Evolutionary conservation across 2,797 vertebrate species (phyloP).

Genomic region (Lindbergichthys nudifrons): DNA sequence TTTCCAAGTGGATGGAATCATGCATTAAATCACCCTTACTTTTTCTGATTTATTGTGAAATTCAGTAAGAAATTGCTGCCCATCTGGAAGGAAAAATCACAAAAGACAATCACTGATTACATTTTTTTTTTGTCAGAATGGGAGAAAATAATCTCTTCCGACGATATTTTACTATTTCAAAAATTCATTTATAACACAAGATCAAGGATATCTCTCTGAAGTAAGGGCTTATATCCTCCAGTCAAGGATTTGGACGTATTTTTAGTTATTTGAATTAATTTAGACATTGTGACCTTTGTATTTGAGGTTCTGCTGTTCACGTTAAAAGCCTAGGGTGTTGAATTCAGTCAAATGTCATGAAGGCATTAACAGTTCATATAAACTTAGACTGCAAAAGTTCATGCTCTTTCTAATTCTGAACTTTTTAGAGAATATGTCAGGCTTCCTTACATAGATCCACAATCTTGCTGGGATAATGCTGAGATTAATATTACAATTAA

Average conservation of each 20-base stretch:
- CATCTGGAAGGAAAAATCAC: neutral
- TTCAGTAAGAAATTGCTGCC: neutral
- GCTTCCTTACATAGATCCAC: neutral
- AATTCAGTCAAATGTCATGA: slow-evolving; percentile 31
- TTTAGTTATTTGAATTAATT: slow-evolving; percentile 1
- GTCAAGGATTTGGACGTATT: neutral
- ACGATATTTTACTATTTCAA: neutral
- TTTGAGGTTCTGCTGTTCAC: slow-evolving; percentile 31
- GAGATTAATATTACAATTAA: neutral
- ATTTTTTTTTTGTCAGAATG: too few relatives aligned
- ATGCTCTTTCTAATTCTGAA: neutral
- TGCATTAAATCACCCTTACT: neutral
- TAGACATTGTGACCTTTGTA: slow-evolving; percentile 30
- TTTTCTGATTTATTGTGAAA: neutral
- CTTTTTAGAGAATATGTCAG: neutral
- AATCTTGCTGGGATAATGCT: neutral
- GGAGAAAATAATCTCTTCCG: neutral
- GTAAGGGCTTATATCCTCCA: neutral
- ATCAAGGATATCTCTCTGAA: slow-evolving; percentile 11
- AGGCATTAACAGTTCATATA: slow-evolving; percentile 14
- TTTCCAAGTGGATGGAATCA: neutral
- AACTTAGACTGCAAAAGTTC: slow-evolving; percentile 6
- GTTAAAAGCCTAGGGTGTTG: neutral
- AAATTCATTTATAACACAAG: neutral
- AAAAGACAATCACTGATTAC: too few relatives aligned